phyloP scores from a whole-genome alignment of 2,113 vertebrate genomes.

The Anolis sagrei region DNA sequence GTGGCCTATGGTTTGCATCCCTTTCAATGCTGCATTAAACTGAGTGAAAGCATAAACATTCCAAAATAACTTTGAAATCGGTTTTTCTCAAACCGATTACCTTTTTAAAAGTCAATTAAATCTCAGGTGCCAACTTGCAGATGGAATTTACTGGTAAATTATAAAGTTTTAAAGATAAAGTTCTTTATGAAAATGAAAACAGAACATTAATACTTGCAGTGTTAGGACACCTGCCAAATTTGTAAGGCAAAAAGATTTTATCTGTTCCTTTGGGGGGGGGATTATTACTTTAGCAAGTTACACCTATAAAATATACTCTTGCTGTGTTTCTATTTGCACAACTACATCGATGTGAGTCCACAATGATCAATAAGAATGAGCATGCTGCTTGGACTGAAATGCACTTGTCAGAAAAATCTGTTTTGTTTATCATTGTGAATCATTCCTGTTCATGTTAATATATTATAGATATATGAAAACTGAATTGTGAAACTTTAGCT shows the following conservation, averaged over 20 bases:
- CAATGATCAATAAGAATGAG: neutral
- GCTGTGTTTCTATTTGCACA: neutral
- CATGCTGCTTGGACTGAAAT: neutral
- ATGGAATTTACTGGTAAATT: slow-evolving; percentile 43
- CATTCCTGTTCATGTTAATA: slow-evolving; percentile 48
- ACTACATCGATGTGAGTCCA: neutral
- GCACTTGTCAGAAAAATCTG: slow-evolving; percentile 42
- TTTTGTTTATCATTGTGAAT: slow-evolving; percentile 47
- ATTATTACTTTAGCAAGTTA: slow-evolving; percentile 20
- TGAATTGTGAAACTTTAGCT: slow-evolving; percentile 26
- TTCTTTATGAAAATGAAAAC: slow-evolving; percentile 13
- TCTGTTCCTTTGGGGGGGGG: slow-evolving; percentile 39
- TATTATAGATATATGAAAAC: slow-evolving; percentile 32
- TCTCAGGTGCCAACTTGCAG: slow-evolving; percentile 32
- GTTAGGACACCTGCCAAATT: slow-evolving; percentile 2
- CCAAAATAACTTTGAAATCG: neutral
- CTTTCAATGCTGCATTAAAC: neutral
- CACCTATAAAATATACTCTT: slow-evolving; percentile 1
- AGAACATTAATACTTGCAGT: neutral
- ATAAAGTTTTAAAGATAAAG: slow-evolving; percentile 33
- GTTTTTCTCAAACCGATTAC: slow-evolving; percentile 33
- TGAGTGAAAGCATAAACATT: neutral
- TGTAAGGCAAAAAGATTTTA: neutral
- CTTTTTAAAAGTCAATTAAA: slow-evolving; percentile 5
- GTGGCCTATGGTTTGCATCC: neutral